Evolutionary conservation across 2,888 invertebrate species (phyloP), one percentile per base, ranked within the genome.

Genomic region (Agriopis marginaria): DNA sequence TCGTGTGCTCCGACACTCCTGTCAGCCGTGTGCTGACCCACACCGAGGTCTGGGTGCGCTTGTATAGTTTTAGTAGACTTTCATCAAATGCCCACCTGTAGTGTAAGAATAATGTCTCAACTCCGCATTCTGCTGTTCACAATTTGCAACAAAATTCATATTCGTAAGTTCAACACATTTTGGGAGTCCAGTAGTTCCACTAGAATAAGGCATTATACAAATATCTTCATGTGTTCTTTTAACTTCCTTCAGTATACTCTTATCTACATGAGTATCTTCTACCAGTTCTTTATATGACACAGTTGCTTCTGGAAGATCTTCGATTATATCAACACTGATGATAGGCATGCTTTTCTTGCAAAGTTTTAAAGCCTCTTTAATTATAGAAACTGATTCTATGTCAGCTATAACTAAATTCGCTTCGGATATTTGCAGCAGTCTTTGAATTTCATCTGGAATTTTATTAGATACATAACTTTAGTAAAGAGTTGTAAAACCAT

Each of bases 121-220:
- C 60, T 87, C 87, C 1, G 82, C 78, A 70, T 85, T 85, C 60
- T 91, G 90, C 58, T 93, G 93, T 67, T 84, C 77, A 75, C 81
- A 83, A 79, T 96, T 95, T 0, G 95, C 82, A 1, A 95, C 82
- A 5, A 96, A 66, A 85, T 95, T 95, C 53, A 76, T 85, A 86
- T 97, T 95, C 0, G 96, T 95, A 1, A 97, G 83, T 80, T 95
- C 94, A 0, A 97, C 97, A 7, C 96, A 97, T 91, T 97, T 97
- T 0, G 97, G 96, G 32, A 97, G 75, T 0, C 98, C 98, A 0
- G 98, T 98, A 0, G 98, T 98, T 5, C 97, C 97, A 84, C 97
- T 98, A 5, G 98, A 98, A 90, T 97, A 98, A 0, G 97, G 97
- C 74, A 98, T 81, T 42, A 97, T 84, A 0, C 95, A 95, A 3